These are phyloP conservation scores for Coryphaenoides rupestris DNA, from an alignment of 2,113 vertebrate genomes.

Conservation along the genomic window DNA sequence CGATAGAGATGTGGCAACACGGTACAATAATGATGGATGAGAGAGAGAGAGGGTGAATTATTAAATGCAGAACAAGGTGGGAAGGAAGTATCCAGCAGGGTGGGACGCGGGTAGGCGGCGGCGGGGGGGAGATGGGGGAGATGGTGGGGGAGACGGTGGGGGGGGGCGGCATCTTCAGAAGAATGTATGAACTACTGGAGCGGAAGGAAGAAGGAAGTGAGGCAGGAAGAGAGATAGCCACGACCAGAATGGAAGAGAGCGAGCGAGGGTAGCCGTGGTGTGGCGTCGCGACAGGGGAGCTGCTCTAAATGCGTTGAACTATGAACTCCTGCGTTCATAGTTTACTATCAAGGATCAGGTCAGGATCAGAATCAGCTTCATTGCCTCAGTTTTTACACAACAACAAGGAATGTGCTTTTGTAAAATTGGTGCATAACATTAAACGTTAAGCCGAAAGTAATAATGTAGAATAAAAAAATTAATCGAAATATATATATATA, in stretches of 20 bases:
- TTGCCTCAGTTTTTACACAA: too few relatives aligned
- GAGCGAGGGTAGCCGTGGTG: background rate
- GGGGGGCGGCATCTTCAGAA: background rate
- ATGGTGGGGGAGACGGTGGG: background rate
- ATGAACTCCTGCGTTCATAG: too few relatives aligned
- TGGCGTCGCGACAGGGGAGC: background rate
- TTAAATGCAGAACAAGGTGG: background rate
- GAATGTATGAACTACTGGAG: background rate
- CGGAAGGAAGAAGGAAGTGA: background rate
- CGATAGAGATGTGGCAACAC: constrained; percentile 1
- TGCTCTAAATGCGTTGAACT: background rate
- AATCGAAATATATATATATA: too few relatives aligned
- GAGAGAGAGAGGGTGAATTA: background rate
- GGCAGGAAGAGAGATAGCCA: background rate
- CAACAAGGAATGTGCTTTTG: too few relatives aligned
- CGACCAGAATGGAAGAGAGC: background rate
- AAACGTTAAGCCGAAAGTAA: too few relatives aligned
- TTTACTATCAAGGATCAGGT: too few relatives aligned
- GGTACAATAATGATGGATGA: background rate
- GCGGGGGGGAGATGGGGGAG: background rate
- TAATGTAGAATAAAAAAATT: constrained; percentile 3
- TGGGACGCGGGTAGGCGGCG: too few relatives aligned
- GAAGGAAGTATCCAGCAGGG: too few relatives aligned
- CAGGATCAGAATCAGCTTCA: too few relatives aligned
- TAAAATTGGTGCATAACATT: too few relatives aligned